Evolutionary conservation across 2,888 invertebrate species (phyloP).

Genomic region (Tetranychus piercei): DNA sequence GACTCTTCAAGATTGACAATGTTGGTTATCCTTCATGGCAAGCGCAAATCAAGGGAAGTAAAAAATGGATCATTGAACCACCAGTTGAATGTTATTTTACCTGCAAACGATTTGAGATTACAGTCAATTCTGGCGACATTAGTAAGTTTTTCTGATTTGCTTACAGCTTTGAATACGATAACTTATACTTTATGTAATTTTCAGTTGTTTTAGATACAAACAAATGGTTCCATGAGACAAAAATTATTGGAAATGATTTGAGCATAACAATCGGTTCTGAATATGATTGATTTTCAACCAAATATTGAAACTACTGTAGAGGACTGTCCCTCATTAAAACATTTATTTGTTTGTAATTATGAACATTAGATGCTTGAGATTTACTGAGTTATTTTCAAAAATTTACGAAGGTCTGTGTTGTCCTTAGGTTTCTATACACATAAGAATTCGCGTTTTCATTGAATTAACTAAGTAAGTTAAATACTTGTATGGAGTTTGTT

Average conservation of each 20-base stretch:
- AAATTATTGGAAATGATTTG: conserved; percentile 62
- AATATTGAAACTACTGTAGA: too few relatives aligned
- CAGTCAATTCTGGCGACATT: conserved; percentile 69
- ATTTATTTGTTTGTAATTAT: too few relatives aligned
- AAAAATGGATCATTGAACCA: conserved; percentile 72
- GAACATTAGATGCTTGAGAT: too few relatives aligned
- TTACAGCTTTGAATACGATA: conserved; percentile 2
- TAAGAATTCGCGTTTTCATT: too few relatives aligned
- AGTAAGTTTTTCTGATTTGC: conserved; percentile 42
- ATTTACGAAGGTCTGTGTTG: too few relatives aligned
- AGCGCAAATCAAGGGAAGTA: conserved; percentile 72
- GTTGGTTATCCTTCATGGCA: conserved; percentile 90
- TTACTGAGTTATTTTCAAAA: too few relatives aligned
- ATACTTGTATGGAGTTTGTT: too few relatives aligned
- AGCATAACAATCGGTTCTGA: conserved; percentile 93
- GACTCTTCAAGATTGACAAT: conserved; percentile 57
- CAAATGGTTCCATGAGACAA: conserved; percentile 83
- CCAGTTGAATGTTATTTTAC: conserved; percentile 73
- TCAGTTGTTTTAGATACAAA: conserved; percentile 84
- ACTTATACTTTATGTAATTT: conserved; percentile 30
- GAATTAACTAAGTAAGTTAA: too few relatives aligned
- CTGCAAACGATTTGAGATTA: conserved; percentile 49
- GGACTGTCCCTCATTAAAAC: too few relatives aligned
- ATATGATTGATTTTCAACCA: conserved; percentile 72
- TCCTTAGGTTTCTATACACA: too few relatives aligned